Conservation (phyloP, 2,888 invertebrate species). For the Metallyticus violacea region DNA sequence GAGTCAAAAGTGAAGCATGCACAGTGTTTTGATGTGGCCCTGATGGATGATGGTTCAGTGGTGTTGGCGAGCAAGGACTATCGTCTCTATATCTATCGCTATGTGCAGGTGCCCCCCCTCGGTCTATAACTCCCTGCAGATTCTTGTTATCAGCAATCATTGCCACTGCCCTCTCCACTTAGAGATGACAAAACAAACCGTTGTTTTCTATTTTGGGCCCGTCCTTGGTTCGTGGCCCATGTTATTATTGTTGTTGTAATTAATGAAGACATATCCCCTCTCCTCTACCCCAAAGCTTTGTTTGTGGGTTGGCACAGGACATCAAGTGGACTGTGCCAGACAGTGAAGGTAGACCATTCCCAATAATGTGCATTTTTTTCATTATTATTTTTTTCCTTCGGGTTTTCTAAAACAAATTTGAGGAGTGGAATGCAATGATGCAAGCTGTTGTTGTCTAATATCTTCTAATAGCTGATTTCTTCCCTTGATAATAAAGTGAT, state of each 20-base stretch:
- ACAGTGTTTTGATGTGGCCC: constrained; percentile 98
- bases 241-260: constrained; percentile 29
- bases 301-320: neutral
- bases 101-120: constrained; percentile 89
- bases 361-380: constrained; percentile 32
- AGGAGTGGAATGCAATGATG: constrained; percentile 33
- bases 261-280: constrained; percentile 32
- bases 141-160: constrained; percentile 17
- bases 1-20: constrained; percentile 99
- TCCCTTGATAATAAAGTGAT: constrained; percentile 31
- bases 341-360: constrained; percentile 32
- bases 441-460: constrained; percentile 34
- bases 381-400: neutral
- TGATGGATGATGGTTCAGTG: constrained; percentile 98
- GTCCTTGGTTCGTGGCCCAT: neutral
- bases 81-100: constrained; percentile 98
- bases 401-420: too few relatives aligned
- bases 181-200: constrained; percentile 1
- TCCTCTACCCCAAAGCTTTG: neutral
- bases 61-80: constrained; percentile 99
- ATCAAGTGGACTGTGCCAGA: neutral
- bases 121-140: constrained; percentile 57
- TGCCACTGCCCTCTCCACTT: constrained; percentile 22
- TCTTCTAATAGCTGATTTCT: constrained; percentile 35
- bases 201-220: constrained; percentile 16